Conservation (phyloP, 2,797 vertebrate species). For the Argya squamiceps region DNA sequence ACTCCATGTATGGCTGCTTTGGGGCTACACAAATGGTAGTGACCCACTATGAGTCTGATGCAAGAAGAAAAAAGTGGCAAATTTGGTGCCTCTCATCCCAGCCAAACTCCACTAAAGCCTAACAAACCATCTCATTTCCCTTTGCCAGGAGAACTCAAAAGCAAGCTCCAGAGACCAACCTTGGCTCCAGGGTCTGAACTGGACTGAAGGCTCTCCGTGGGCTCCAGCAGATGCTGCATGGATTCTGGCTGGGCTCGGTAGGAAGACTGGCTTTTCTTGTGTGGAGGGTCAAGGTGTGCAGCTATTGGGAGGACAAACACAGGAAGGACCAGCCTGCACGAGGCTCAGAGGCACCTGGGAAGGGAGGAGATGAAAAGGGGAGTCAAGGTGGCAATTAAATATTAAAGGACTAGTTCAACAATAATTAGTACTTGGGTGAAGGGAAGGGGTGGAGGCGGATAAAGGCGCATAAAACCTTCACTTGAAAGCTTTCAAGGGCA, state of each 20-base stretch:
- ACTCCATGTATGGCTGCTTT: not conserved
- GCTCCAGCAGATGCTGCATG: not conserved
- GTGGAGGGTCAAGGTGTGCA: not conserved
- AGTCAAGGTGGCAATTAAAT: conserved; percentile 40
- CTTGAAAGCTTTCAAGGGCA: not conserved
- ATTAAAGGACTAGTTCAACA: conserved; percentile 25
- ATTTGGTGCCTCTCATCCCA: not conserved
- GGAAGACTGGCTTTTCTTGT: not conserved
- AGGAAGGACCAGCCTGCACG: not conserved
- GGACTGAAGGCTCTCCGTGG: not conserved
- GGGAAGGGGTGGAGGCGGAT: not conserved
- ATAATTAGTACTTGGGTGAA: conserved; percentile 1
- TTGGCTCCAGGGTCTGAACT: not conserved
- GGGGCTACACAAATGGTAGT: not conserved
- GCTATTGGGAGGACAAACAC: not conserved
- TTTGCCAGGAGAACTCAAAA: not conserved
- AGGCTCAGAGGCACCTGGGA: not conserved
- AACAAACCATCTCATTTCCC: not conserved
- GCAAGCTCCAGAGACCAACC: conserved; percentile 27
- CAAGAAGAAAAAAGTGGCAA: not conserved
- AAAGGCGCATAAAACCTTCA: not conserved
- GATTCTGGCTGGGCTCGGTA: not conserved
- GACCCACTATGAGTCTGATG: not conserved
- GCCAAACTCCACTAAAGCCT: not conserved
- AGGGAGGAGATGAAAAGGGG: conserved; percentile 34